A percentile compares a stretch with the other conserved stretches of the same genome.
phyloP scores from a whole-genome alignment of 2,888 invertebrate genomes.

The Scaptomyza tumidula region DNA sequence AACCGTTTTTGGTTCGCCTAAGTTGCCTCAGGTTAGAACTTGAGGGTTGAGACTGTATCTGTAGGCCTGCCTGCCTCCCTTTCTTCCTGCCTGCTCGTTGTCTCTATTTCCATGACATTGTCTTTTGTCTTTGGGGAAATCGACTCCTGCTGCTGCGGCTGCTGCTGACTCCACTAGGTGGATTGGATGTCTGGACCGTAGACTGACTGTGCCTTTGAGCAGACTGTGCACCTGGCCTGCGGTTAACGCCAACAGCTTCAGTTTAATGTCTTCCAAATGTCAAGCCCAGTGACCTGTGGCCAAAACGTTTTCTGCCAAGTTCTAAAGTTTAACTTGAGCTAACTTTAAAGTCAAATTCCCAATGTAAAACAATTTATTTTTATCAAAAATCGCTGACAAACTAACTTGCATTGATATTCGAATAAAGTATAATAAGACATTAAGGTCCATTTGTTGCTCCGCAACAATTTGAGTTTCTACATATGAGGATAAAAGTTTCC shows the following conservation, averaged over 20 bases:
- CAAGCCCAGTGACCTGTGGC: conserved; percentile 57
- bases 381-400: no score
- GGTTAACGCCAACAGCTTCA: conserved; percentile 64
- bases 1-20: conserved; percentile 41
- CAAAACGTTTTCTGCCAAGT: conserved; percentile 20
- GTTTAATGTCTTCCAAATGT: conserved; percentile 73
- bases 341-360: background rate
- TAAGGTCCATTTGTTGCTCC: no score
- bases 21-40: conserved; percentile 26
- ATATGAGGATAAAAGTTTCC: no score
- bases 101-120: conserved; percentile 54
- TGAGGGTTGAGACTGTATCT: conserved; percentile 1
- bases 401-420: no score
- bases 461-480: no score
- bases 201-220: no score
- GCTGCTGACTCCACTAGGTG: conserved; percentile 13
- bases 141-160: conserved; percentile 41
- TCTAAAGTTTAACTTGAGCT: conserved; percentile 14
- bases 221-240: conserved; percentile 50
- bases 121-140: conserved; percentile 71
- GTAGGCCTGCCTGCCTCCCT: conserved; percentile 1
- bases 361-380: background rate
- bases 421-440: no score
- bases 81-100: conserved; percentile 14
- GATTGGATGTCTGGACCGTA: conserved; percentile 11